Percentiles rank a stretch among this genome's conserved stretches.
Evolutionary conservation across 2,888 invertebrate species (phyloP).

Genomic region (Lasioglossum zephyrum): DNA sequence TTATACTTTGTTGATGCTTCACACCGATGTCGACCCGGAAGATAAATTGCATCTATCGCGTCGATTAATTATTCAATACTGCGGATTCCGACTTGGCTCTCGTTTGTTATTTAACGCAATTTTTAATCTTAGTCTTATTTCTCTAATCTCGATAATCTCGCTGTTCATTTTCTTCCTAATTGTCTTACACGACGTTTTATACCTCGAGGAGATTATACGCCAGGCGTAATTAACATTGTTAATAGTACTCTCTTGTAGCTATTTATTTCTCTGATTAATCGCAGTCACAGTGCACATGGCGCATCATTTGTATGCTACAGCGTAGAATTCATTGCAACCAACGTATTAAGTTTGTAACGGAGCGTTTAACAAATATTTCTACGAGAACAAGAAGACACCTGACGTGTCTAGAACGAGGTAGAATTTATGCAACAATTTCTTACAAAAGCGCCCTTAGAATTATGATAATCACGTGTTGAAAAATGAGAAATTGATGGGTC

Average conservation of each 20-base stretch:
- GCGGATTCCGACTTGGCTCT: background rate
- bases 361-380: background rate
- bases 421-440: background rate
- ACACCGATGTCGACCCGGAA: background rate
- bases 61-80: background rate
- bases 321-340: background rate
- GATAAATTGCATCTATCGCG: background rate
- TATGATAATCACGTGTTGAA: background rate
- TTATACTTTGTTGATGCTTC: slow-evolving; percentile 1
- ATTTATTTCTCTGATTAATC: background rate
- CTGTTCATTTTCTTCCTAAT: background rate
- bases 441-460: background rate
- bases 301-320: background rate
- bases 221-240: background rate
- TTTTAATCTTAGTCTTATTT: background rate
- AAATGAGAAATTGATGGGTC: background rate
- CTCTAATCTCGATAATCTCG: background rate
- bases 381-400: background rate
- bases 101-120: background rate
- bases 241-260: background rate
- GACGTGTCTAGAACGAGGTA: background rate
- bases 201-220: background rate
- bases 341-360: background rate
- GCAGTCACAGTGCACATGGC: background rate
- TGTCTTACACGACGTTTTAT: background rate